Evolutionary conservation across 2,797 vertebrate species (phyloP), one percentile per base, ranked within the genome.

Genomic region (Trichosurus vulpecula): DNA sequence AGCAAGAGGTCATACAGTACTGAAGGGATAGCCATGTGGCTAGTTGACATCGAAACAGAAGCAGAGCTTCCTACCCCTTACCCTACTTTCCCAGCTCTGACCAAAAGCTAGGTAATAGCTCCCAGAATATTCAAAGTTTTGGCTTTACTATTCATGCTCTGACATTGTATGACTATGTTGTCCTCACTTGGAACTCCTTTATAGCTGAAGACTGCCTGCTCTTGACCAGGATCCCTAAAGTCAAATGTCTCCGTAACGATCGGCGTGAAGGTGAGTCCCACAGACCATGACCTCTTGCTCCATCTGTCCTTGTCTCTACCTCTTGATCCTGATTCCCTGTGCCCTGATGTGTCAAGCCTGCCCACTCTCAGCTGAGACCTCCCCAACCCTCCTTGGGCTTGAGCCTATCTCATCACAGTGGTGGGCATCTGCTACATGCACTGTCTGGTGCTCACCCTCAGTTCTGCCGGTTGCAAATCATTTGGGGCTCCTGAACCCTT

Each of bases 141-240:
- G 19, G 54, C 54, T 57, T 54, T 14, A 90, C 89, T n/a, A 1
- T 92, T 54, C 51, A 25, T 35, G 87, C 19, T 55, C 93, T 55
- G 55, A 93, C 29, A 25, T 90, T 94, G 90, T 97, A 90, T 55
- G 58, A 55, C 29, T 53, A 92, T 95, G 52, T 19, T 22, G 93
- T 97, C 58, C 89, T 95, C 94, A 55, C 90, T 52, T 19, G 13
- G 47, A 51, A n/a, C 3, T 90, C 91, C 95, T 98, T 95, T 95
- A 95, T 98, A 99, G 99, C 99, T 97, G 99, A 99, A 81, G 99
- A 99, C 98, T 99, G 99, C 98, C 99, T 99, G 98, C 99, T 99
- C 97, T 99, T 99, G 96, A 98, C 99, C 53, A 99, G 99, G 98
- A 99, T 99, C 98, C 99, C 99, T 93, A 99, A 99, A 98, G 99